Conservation (phyloP, 2,888 invertebrate genomes). For the Steromphala cineraria region DNA sequence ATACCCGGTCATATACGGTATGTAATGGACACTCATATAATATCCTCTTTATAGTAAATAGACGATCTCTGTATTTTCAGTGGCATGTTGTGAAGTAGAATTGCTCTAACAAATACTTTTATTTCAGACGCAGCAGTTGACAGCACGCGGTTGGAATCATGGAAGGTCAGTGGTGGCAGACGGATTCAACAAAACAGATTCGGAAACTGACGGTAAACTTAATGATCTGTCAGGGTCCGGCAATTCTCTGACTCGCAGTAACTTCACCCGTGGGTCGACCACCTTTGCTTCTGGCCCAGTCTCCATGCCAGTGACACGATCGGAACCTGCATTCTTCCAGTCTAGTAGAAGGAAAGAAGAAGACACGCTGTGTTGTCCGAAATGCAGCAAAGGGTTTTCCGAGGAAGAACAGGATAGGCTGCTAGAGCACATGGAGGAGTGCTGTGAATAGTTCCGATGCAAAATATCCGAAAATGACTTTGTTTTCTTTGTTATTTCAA, state of each 20-base stretch:
- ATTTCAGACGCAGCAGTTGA: not conserved
- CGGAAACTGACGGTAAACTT: not conserved
- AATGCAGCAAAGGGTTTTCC: slow-evolving; percentile 58
- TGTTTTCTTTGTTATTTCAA: too few species aligned
- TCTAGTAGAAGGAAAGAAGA: slow-evolving; percentile 4
- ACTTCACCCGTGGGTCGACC: too few species aligned
- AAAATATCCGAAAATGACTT: too few species aligned
- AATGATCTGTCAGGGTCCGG: not conserved
- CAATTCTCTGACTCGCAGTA: too few species aligned
- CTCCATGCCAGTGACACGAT: slow-evolving; percentile 21
- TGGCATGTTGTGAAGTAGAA: too few species aligned
- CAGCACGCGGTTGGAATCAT: not conserved
- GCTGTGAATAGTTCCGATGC: slow-evolving; percentile 45
- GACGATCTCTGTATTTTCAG: too few species aligned
- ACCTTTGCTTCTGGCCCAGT: not conserved
- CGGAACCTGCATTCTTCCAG: slow-evolving; percentile 3
- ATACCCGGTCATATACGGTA: too few species aligned
- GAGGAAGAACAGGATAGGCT: slow-evolving; percentile 54
- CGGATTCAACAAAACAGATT: not conserved
- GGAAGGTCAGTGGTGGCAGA: not conserved
- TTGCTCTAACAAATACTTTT: not conserved
- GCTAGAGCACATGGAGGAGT: slow-evolving; percentile 62
- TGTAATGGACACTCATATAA: too few species aligned
- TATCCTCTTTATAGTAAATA: too few species aligned
- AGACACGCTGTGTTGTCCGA: slow-evolving; percentile 59